Evolutionary conservation across 2,113 vertebrate genomes (phyloP), one percentile per base, ranked within the genome.

Genomic region (Origma solitaria): DNA sequence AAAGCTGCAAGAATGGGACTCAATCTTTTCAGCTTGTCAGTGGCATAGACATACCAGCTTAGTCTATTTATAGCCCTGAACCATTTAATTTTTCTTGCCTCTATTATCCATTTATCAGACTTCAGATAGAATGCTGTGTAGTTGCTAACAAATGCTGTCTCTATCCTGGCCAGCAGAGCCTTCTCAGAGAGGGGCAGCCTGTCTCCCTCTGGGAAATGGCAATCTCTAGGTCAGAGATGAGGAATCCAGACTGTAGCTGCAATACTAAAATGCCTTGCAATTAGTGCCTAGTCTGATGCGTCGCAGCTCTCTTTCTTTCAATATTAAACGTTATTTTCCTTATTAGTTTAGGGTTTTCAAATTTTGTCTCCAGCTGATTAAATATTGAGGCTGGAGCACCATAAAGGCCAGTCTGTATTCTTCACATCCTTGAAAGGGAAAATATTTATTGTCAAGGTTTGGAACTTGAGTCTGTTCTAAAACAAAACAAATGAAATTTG

Each of bases 11-110:
- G 71, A 96, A 94, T 53, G 84, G 53, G 75, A 92, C 86, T 92
- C 80, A 92, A 88, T 88, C 92, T 88, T 95, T 90, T 94, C 88
- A 90, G 88, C 57, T 90, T 88, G 81, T 82, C 80, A 76, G 82
- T 47, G 69, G 64, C 84, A 64, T 2, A 86, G 72, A 75, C 90
- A 79, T 62, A 79, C 64, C 72, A 86, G 37, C 75, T 61, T 37
- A 44, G 60, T 75, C 88, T 95, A 95, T 96, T 93, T 96, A 90
- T 95, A 94, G 40, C 44, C 64, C 82, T 82, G 73, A 95, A 94
- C 38, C 65, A 78, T 94, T 95, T 93, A 81, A 94, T 95, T 96
- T 96, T 92, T 94, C 76, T 90, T 88, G 47, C 56, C 40, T 95
- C 88, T 85, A 47, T 90, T 96, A 75, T 81, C 76, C 79, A 88